Conservation (phyloP, 2,113 vertebrate species). For the Procavia capensis region DNA sequence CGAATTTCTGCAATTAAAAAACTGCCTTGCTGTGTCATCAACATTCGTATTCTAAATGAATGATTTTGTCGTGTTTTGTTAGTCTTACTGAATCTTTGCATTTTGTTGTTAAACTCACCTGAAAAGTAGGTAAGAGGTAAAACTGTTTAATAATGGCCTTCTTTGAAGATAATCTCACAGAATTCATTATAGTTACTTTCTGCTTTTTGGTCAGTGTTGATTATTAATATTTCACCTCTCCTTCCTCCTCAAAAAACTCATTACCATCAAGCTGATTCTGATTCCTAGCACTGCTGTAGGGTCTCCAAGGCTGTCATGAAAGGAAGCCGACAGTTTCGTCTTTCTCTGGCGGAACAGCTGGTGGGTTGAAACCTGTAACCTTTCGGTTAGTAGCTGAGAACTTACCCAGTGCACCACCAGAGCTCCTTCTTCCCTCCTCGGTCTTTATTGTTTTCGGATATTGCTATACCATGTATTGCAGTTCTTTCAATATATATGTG, state of each 20-base stretch:
- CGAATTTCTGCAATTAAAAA: slow-evolving; percentile 18
- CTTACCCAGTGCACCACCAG: not conserved
- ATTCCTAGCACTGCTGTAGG: not conserved
- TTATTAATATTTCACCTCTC: slow-evolving; percentile 37
- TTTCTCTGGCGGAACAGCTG: not conserved
- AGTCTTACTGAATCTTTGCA: not conserved
- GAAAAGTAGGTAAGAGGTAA: slow-evolving; percentile 11
- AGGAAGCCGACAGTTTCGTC: not conserved
- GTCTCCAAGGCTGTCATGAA: not conserved
- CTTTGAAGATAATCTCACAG: slow-evolving; percentile 53
- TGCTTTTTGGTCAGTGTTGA: slow-evolving; percentile 34
- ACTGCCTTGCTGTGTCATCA: not conserved
- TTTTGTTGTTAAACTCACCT: slow-evolving; percentile 49
- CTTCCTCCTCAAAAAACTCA: not conserved
- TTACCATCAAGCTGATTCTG: not conserved
- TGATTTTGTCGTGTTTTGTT: slow-evolving; percentile 30
- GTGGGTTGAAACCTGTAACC: not conserved
- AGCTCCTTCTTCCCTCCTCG: not conserved
- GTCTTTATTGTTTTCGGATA: slow-evolving; percentile 1
- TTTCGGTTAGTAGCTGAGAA: not conserved
- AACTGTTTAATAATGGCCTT: slow-evolving; percentile 22
- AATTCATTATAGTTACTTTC: slow-evolving; percentile 16
- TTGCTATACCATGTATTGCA: not conserved
- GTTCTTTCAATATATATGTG: not conserved
- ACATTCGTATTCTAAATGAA: slow-evolving; percentile 36